Evolutionary conservation across 2,113 vertebrate species (phyloP), one percentile per base, ranked within the genome.

Genomic region (Megaleporinus macrocephalus): DNA sequence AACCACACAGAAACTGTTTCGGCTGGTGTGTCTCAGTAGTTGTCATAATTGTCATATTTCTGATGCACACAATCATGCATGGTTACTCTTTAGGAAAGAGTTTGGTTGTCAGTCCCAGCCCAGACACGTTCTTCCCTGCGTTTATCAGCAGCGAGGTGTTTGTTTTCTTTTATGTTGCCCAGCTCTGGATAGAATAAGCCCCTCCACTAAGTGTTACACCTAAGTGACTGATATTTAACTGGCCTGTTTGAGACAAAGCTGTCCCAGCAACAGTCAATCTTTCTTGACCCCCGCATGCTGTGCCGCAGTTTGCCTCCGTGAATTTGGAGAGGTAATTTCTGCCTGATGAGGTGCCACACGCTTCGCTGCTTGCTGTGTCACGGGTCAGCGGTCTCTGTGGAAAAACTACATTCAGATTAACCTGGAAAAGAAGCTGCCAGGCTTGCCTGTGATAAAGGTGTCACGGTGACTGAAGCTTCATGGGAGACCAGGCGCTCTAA

Each of bases 361-460:
- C 87, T 88, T 73, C 75, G 73, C 84, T 86, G 81, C 5, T 5
- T 79, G 79, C 41, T 76, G 85, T 83, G 87, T 88, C 88, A 85
- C 72, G 86, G 93, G 90, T 92, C 91, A 91, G 84, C 82, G 85
- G 84, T 78, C 83, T 70, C 83, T 22, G 22, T 70, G 24, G 83
- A 89, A 89, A n/a, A 76, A 76, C 69, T 90, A 90, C 88, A 90
- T 89, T 86, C 88, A 86, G 88, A 89, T 89, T 83, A 86, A 89
- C 84, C 85, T 88, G 74, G 85, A 84, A 71, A 84, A 57, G n/a
- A 74, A 90, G 88, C 90, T 89, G 53, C 18, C 53, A 22, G 1
- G 53, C 53, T 10, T 55, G 53, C 2, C 53, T 55, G 53, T 55
- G 78, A 88, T 89, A 82, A 88, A 89, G 84, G 82, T 86, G 88